Evolutionary conservation across 1,140 invertebrate genomes (phyloP).

Genomic region (Drosophila orosa): DNA sequence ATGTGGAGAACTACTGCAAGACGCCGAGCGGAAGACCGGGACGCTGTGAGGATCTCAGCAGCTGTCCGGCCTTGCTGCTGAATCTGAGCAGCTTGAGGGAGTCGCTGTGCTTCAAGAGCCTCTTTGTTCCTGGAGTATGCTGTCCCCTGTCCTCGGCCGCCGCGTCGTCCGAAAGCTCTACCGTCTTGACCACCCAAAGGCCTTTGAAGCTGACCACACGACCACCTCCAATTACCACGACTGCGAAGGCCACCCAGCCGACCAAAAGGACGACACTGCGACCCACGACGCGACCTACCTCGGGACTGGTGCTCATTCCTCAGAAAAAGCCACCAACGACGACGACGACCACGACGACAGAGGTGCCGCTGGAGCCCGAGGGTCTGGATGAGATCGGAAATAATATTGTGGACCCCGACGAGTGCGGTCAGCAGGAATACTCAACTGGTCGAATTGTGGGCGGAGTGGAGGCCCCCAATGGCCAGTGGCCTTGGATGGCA

Average conservation of each 20-base stretch:
- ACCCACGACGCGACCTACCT: conserved; percentile 56
- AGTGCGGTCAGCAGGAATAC: conserved; percentile 92
- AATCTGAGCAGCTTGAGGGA: conserved; percentile 92
- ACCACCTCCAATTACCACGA: conserved; percentile 21
- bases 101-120: conserved; percentile 95
- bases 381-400: conserved; percentile 79
- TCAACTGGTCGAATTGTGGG: conserved; percentile 94
- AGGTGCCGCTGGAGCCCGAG: conserved; percentile 65
- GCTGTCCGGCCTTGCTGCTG: conserved; percentile 93
- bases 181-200: conserved; percentile 73
- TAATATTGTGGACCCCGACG: conserved; percentile 85
- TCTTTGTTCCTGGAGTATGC: conserved; percentile 96
- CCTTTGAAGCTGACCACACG: conserved; percentile 85
- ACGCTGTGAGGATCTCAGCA: conserved; percentile 94
- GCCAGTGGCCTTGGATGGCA: conserved; percentile 97
- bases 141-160: conserved; percentile 87
- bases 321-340: conserved; percentile 83
- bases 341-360: conserved; percentile 83
- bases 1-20: conserved; percentile 87
- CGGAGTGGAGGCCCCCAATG: conserved; percentile 92
- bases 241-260: conserved; percentile 35
- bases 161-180: conserved; percentile 63
- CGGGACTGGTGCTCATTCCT: conserved; percentile 72
- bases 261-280: conserved; percentile 51
- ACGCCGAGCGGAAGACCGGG: conserved; percentile 92